Conservation (phyloP, 1,140 invertebrate species). For the Danaus plexippus region DNA sequence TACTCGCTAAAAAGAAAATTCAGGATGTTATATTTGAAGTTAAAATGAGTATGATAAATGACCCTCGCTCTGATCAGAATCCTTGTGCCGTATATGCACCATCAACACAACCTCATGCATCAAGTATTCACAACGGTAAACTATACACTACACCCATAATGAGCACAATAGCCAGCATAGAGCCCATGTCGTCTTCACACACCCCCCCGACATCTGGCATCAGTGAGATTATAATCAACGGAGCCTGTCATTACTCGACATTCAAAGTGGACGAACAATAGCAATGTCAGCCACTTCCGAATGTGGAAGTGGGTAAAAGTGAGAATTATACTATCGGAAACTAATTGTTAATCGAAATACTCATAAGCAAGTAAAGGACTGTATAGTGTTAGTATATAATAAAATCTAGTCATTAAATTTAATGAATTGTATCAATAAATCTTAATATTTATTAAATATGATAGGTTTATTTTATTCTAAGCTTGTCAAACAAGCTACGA, state of each 20-base stretch:
- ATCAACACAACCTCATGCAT: conserved; percentile 32
- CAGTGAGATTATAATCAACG: conserved; percentile 60
- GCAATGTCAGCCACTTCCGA: conserved; percentile 59
- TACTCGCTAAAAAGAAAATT: conserved; percentile 64
- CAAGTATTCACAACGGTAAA: conserved; percentile 42
- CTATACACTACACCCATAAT: conserved; percentile 47
- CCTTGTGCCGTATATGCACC: conserved; percentile 42
- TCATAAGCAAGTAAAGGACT: too few species aligned
- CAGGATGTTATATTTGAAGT: conserved; percentile 67
- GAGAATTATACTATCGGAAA: conserved; percentile 40
- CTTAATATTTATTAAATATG: too few species aligned
- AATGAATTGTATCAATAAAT: too few species aligned
- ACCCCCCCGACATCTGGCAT: conserved; percentile 51
- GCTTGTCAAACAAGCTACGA: too few species aligned
- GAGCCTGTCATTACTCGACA: conserved; percentile 54
- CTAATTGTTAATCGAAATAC: conserved; percentile 16
- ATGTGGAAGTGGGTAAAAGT: conserved; percentile 59
- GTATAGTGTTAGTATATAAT: too few species aligned
- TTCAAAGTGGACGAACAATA: conserved; percentile 65
- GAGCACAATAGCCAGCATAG: conserved; percentile 44
- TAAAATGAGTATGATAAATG: conserved; percentile 61
- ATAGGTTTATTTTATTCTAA: too few species aligned
- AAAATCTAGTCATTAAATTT: too few species aligned
- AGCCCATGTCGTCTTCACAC: conserved; percentile 37
- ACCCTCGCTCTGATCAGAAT: conserved; percentile 37